Evolutionary conservation across 1,140 invertebrate species (phyloP), one percentile per base, ranked within the genome.

Genomic region (Stratiolaelaps scimitus): DNA sequence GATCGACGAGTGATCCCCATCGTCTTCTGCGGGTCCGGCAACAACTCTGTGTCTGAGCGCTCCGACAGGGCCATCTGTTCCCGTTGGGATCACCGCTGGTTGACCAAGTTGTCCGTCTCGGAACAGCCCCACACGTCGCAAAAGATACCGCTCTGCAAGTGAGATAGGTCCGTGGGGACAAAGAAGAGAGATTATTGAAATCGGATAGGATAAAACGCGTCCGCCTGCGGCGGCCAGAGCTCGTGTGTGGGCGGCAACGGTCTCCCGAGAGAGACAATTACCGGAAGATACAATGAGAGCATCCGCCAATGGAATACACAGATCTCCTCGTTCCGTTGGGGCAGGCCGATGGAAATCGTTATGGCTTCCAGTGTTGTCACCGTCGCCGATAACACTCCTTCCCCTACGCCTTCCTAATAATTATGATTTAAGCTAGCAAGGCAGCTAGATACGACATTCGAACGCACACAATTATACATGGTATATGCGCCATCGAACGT

Each of bases 131-230:
- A 48, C 47, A 19, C n/a, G 34, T 40, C 4, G 34, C 34, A 40
- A 10, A 6, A 40, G 34, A 40, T 6, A 6, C 4, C 10, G 4
- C 10, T 6, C 34, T 40, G 34, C 34, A 40, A 40, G 10, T 40
- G 10, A 10, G 34, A 40, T 40, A 4, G 34, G 34, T 40, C 4
- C 10, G 10, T 40, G 34, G 34, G 34, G 34, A 40, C 15, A 26
- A 26, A 60, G 17, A 26, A 60, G 26, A 23, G 26, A 60, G 53
- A 60, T 60, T 20, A 60, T 60, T 60, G 53, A 60, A 60, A 60
- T 60, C 53, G 53, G 53, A 60, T 60, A 60, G 15, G 53, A 26
- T 26, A 60, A 28, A 48, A 20, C 7, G 47, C 47, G 4, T 45
- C 47, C 19, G 4, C 19, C 47, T 15, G 47, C 5, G 15, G 15